These are phyloP conservation scores for Pavo muticus DNA, from an alignment of 2,113 vertebrate species.

Conservation along the genomic window DNA sequence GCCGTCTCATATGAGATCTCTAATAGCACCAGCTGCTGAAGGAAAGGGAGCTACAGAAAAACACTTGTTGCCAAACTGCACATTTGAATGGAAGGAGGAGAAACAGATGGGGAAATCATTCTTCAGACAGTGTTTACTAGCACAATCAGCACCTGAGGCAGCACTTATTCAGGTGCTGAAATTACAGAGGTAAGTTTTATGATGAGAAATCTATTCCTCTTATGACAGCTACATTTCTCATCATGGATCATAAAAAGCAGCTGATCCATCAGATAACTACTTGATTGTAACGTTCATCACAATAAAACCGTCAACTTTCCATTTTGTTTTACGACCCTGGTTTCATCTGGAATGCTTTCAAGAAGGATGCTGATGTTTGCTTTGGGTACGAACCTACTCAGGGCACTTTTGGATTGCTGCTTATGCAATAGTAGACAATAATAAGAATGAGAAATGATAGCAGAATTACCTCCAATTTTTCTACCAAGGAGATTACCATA, in stretches of 20 bases:
- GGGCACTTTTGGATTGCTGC: constrained; percentile 53
- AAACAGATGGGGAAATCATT: constrained; percentile 53
- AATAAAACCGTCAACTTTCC: constrained; percentile 78
- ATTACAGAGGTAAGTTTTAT: constrained; percentile 61
- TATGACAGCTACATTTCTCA: constrained; percentile 71
- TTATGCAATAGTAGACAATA: constrained; percentile 22
- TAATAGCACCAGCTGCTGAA: constrained; percentile 47
- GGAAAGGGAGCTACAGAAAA: neutral
- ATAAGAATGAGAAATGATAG: constrained; percentile 38
- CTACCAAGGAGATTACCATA: constrained; percentile 4
- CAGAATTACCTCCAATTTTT: constrained; percentile 40
- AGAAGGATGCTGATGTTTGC: constrained; percentile 51
- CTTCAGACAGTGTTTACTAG: constrained; percentile 49
- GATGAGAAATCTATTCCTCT: constrained; percentile 50
- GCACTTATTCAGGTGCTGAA: constrained; percentile 72
- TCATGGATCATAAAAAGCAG: constrained; percentile 75
- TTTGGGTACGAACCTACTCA: constrained; percentile 57
- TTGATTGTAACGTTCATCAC: constrained; percentile 57
- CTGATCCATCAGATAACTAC: constrained; percentile 72
- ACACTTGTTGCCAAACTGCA: constrained; percentile 48
- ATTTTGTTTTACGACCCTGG: constrained; percentile 69
- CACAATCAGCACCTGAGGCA: constrained; percentile 37
- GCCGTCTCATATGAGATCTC: neutral
- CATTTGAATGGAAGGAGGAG: constrained; percentile 25
- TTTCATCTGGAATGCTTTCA: constrained; percentile 78